These are phyloP conservation scores for Aegypius monachus DNA, from an alignment of 2,113 vertebrate genomes.

Conservation along the genomic window DNA sequence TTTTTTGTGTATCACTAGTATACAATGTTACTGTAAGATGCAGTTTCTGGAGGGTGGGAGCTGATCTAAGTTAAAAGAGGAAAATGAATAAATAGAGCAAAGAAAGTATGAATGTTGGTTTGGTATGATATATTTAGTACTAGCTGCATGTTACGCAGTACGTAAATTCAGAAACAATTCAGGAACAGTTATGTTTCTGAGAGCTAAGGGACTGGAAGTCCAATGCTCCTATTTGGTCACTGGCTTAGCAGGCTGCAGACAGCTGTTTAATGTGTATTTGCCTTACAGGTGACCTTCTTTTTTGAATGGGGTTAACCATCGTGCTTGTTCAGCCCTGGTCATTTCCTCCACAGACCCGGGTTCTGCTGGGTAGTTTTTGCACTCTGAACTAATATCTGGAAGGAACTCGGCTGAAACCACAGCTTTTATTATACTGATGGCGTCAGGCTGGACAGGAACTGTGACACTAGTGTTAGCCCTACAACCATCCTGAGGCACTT, in stretches of 20 bases:
- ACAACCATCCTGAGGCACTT: neutral
- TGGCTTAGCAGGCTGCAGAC: neutral
- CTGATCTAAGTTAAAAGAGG: neutral
- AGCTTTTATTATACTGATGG: neutral
- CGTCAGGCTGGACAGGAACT: neutral
- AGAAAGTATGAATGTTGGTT: neutral
- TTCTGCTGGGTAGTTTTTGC: neutral
- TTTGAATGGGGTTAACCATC: neutral
- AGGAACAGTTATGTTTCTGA: neutral
- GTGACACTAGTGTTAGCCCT: neutral
- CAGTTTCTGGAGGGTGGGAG: neutral
- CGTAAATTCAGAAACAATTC: neutral
- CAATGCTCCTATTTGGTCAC: neutral
- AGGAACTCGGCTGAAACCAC: slow-evolving; percentile 1
- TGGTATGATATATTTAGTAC: neutral
- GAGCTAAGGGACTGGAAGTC: neutral
- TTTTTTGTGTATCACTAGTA: neutral
- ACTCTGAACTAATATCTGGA: neutral
- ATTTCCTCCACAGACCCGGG: neutral
- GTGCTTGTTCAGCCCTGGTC: neutral
- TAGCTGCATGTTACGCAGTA: accelerated
- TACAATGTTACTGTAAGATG: neutral
- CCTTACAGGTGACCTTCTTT: neutral
- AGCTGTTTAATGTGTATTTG: neutral
- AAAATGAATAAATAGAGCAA: neutral